phyloP scores from a whole-genome alignment of 2,797 vertebrate species.

The Calcarius lapponicus region DNA sequence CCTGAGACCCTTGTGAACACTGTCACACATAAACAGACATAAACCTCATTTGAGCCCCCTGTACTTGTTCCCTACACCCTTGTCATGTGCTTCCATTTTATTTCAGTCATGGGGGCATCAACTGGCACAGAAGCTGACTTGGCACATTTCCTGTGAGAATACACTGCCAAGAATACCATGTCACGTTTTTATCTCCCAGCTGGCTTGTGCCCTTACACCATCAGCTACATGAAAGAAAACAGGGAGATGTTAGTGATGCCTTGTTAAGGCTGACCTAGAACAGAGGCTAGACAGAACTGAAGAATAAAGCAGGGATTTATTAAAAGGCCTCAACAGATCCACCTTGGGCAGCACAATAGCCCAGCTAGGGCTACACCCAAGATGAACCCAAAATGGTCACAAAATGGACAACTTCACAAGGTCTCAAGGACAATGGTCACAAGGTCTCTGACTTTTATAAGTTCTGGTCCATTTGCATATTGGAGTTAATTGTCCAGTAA shows the following conservation, averaged over 20 bases:
- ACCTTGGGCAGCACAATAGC: not conserved
- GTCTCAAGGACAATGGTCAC: too few relatives aligned
- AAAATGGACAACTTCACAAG: not conserved
- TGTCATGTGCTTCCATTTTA: not conserved
- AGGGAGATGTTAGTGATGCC: not conserved
- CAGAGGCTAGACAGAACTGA: not conserved
- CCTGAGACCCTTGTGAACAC: too few relatives aligned
- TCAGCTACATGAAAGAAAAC: fast-evolving
- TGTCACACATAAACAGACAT: too few relatives aligned
- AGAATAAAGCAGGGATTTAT: not conserved
- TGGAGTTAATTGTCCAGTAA: not conserved
- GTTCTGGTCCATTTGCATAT: not conserved
- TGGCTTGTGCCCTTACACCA: not conserved
- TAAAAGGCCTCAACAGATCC: not conserved
- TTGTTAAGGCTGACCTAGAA: not conserved
- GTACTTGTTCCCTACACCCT: too few relatives aligned
- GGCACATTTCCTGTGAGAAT: not conserved
- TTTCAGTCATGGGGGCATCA: not conserved
- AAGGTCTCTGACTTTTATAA: not conserved
- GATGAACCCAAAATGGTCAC: not conserved
- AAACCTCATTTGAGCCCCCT: not conserved
- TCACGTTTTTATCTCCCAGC: not conserved
- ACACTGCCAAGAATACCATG: not conserved
- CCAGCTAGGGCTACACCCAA: not conserved
- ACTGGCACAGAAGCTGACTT: not conserved